These are phyloP conservation scores for Eurosta solidaginis DNA, from an alignment of 1,140 invertebrate genomes.

Conservation along the genomic window DNA sequence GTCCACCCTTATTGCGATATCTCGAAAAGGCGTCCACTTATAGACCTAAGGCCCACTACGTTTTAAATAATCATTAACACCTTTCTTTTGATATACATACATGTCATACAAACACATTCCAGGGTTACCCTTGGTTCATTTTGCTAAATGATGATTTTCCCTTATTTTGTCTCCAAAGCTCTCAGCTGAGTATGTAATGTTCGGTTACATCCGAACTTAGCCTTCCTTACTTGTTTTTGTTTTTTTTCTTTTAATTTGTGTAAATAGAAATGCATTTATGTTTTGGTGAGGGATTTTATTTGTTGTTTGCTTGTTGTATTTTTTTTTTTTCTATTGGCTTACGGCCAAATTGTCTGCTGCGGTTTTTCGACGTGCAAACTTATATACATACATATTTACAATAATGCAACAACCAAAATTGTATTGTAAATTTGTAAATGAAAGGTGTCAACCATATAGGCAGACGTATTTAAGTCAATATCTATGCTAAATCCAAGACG, in stretches of 20 bases:
- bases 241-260: background rate
- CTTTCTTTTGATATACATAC: too few relatives aligned
- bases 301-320: background rate
- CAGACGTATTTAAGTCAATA: constrained; percentile 20
- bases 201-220: too few relatives aligned
- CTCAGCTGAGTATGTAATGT: too few relatives aligned
- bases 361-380: constrained; percentile 23
- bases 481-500: background rate
- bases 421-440: constrained; percentile 21
- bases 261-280: constrained; percentile 14
- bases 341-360: constrained; percentile 18
- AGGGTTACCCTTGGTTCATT: too few relatives aligned
- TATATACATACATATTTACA: background rate
- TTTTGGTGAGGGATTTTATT: background rate
- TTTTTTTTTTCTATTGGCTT: background rate
- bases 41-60: too few relatives aligned
- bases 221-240: background rate
- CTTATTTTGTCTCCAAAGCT: too few relatives aligned
- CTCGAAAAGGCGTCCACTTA: too few relatives aligned
- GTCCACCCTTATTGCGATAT: too few relatives aligned
- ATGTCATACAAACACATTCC: too few relatives aligned
- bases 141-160: too few relatives aligned
- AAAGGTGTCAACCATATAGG: constrained; percentile 19
- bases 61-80: too few relatives aligned
- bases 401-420: constrained; percentile 4